phyloP scores from a whole-genome alignment of 2,113 vertebrate genomes.

The Nyctibius bracteatus region DNA sequence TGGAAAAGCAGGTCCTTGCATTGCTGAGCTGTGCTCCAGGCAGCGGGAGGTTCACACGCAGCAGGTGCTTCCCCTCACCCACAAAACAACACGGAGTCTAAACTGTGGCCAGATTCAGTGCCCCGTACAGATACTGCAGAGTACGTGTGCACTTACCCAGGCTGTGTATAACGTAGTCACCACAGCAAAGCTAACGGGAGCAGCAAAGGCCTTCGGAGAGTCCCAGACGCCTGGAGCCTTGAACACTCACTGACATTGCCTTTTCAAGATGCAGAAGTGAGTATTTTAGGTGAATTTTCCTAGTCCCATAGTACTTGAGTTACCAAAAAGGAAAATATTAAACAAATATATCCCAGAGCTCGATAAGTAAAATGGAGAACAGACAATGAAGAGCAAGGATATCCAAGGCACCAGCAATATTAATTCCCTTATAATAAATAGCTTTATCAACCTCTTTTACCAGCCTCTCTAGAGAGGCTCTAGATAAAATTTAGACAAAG shows the following conservation, averaged over 20 bases:
- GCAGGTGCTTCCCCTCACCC: neutral
- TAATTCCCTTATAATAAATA: conserved; percentile 13
- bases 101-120: neutral
- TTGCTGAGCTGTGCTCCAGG: neutral
- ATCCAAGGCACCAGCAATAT: neutral
- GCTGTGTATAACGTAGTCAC: neutral
- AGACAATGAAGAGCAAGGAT: neutral
- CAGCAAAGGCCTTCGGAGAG: neutral
- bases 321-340: neutral
- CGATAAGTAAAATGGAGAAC: neutral
- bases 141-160: rapidly evolving
- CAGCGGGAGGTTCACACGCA: neutral
- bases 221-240: neutral
- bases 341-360: neutral
- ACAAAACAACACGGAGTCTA: rapidly evolving
- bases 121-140: neutral
- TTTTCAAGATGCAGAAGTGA: neutral
- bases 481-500: conserved; percentile 29
- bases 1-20: neutral
- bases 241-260: neutral
- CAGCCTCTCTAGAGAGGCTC: neutral
- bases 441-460: conserved; percentile 3
- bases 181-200: neutral
- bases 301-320: neutral
- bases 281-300: neutral